Evolutionary conservation across 2,113 vertebrate genomes (phyloP).

Genomic region (Rhipidura dahli): DNA sequence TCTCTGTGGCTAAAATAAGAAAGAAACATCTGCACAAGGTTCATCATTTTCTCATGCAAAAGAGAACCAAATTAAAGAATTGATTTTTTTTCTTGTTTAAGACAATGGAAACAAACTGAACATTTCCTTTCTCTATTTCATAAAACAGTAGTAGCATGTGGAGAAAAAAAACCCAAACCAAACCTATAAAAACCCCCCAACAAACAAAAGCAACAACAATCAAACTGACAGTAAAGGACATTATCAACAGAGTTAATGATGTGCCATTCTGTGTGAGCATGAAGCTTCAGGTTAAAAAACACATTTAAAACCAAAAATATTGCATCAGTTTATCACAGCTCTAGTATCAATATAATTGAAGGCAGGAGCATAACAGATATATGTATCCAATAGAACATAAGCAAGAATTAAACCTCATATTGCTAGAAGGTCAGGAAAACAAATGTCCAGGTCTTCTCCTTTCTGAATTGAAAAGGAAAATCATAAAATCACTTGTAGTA

Average conservation of each 20-base stretch:
- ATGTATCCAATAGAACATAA: neutral
- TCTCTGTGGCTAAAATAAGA: neutral
- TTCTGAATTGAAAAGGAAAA: neutral
- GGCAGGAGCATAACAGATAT: neutral
- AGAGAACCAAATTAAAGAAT: neutral
- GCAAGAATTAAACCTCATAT: neutral
- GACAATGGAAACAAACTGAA: neutral
- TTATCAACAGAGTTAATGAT: neutral
- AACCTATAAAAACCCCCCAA: no score
- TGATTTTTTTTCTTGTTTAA: neutral
- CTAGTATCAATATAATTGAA: neutral
- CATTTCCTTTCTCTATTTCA: neutral
- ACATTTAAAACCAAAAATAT: neutral
- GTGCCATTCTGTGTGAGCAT: neutral
- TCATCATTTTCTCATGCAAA: neutral
- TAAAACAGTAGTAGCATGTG: neutral
- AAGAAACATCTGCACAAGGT: neutral
- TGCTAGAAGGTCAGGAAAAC: neutral
- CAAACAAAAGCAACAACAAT: neutral
- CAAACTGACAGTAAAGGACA: neutral
- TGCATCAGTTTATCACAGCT: neutral
- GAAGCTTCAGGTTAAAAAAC: neutral
- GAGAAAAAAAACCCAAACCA: neutral
- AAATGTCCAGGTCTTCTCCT: neutral
- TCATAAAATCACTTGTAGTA: neutral